phyloP scores from a whole-genome alignment of 2,888 invertebrate genomes.

The Ophioninae sp. region DNA sequence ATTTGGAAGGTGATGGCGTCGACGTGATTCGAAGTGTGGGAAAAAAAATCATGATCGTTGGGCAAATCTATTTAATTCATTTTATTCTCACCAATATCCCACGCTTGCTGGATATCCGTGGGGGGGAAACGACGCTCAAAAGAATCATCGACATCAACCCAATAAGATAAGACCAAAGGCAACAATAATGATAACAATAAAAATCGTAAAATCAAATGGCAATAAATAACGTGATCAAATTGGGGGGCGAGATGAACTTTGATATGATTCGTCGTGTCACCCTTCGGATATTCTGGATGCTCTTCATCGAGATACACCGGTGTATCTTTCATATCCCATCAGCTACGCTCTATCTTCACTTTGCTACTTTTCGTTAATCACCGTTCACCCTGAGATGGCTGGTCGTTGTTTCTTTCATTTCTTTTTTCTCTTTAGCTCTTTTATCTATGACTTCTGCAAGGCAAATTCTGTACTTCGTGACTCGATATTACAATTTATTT shows the following conservation, averaged over 20 bases:
- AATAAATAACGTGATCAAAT: neutral
- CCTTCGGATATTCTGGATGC: conserved; percentile 61
- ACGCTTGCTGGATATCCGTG: conserved; percentile 61
- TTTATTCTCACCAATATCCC: conserved; percentile 53
- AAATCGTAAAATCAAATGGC: conserved; percentile 5
- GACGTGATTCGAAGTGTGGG: neutral
- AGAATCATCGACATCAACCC: conserved; percentile 3
- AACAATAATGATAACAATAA: neutral
- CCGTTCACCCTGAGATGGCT: conserved; percentile 36
- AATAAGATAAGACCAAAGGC: conserved; percentile 16
- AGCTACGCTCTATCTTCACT: conserved; percentile 51
- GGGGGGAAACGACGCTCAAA: conserved; percentile 30
- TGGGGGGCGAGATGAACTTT: neutral
- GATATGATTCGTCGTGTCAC: conserved; percentile 31
- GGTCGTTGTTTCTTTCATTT: conserved; percentile 34
- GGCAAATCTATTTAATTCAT: conserved; percentile 51
- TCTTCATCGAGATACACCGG: conserved; percentile 52
- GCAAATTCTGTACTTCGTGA: conserved; percentile 45
- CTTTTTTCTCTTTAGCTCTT: conserved; percentile 10
- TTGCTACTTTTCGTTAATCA: conserved; percentile 14
- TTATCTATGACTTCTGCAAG: conserved; percentile 24
- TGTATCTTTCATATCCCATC: conserved; percentile 61
- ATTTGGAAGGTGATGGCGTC: neutral
- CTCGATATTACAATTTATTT: conserved; percentile 29
- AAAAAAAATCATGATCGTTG: neutral